A percentile compares a stretch with the other conserved stretches of the same genome.
phyloP scores from a whole-genome alignment of 30 jellyfish, hydroid and myxozoan genomes.

The Mastigias papua region DNA sequence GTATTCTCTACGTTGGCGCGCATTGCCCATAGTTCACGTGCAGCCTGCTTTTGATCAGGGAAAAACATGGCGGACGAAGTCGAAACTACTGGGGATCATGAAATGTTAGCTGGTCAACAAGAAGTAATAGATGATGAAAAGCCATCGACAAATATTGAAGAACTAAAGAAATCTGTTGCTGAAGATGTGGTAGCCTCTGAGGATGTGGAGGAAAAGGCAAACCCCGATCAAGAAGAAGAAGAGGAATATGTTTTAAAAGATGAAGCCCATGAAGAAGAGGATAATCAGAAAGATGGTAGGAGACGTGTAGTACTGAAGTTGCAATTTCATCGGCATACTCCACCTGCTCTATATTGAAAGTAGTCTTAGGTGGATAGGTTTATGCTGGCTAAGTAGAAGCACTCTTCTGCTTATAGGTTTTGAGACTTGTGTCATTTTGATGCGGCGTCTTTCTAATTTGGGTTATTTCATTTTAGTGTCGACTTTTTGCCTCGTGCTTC shows the following conservation, averaged over 20 bases:
- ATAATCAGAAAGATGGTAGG: conserved; percentile 61
- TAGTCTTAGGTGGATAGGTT: too few species aligned
- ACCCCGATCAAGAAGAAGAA: conserved; percentile 65
- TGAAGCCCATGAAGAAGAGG: conserved; percentile 78
- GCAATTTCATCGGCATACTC: too few species aligned
- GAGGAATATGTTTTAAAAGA: conserved; percentile 78
- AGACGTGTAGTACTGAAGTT: too few species aligned
- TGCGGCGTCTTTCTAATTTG: too few species aligned
- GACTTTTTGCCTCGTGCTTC: too few species aligned
- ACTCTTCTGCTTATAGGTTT: too few species aligned
- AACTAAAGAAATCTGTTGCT: conserved; percentile 46
- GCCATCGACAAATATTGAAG: conserved; percentile 49
- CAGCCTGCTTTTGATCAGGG: conserved; percentile 24
- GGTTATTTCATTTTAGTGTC: too few species aligned
- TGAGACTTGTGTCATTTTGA: too few species aligned
- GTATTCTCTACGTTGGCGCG: conserved; percentile 11
- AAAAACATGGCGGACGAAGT: conserved; percentile 65
- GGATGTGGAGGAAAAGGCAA: conserved; percentile 50
- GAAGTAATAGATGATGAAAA: conserved; percentile 29
- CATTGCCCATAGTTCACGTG: conserved; percentile 48
- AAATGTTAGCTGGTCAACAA: conserved; percentile 41
- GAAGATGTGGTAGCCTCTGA: conserved; percentile 44
- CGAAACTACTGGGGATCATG: conserved; percentile 57
- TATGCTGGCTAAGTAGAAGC: too few species aligned
- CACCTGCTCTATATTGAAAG: too few species aligned